Percentiles rank a stretch among this genome's conserved stretches.
Conservation (phyloP, 2,797 vertebrate species). For the Crenichthys baileyi region DNA sequence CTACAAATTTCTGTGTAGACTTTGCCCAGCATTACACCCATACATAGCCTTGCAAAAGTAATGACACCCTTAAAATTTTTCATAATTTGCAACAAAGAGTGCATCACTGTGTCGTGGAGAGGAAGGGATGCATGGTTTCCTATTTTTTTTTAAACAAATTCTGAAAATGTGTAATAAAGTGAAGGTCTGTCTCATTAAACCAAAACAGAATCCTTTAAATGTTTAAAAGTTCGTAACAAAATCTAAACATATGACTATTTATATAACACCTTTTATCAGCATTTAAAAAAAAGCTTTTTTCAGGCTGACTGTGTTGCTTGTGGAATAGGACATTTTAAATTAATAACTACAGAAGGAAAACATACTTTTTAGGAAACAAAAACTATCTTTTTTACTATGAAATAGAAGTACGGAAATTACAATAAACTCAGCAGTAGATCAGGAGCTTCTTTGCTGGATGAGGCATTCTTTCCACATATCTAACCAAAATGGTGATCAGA, state of each 20-base stretch:
- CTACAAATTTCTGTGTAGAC: neutral
- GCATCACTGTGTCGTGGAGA: neutral
- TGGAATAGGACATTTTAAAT: neutral
- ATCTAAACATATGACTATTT: too few species aligned
- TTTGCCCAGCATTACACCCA: neutral
- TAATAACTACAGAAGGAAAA: neutral
- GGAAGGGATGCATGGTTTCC: neutral
- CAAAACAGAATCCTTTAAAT: too few species aligned
- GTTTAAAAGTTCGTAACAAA: too few species aligned
- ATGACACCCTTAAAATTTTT: neutral
- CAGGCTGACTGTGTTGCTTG: conserved; percentile 18
- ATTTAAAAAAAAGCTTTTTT: too few species aligned
- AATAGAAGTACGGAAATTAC: conserved; percentile 35
- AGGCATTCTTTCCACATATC: conserved; percentile 57
- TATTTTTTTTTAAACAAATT: neutral
- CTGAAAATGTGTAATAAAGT: too few species aligned
- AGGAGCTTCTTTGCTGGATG: conserved; percentile 41
- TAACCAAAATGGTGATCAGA: conserved; percentile 65
- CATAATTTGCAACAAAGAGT: neutral
- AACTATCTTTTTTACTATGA: neutral
- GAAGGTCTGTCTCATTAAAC: too few species aligned
- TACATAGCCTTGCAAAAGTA: neutral
- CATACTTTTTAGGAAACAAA: neutral
- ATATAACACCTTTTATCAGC: too few species aligned
- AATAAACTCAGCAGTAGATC: conserved; percentile 33